Evolutionary conservation across 2,113 vertebrate genomes (phyloP).

Genomic region (Antechinus stuartii): DNA sequence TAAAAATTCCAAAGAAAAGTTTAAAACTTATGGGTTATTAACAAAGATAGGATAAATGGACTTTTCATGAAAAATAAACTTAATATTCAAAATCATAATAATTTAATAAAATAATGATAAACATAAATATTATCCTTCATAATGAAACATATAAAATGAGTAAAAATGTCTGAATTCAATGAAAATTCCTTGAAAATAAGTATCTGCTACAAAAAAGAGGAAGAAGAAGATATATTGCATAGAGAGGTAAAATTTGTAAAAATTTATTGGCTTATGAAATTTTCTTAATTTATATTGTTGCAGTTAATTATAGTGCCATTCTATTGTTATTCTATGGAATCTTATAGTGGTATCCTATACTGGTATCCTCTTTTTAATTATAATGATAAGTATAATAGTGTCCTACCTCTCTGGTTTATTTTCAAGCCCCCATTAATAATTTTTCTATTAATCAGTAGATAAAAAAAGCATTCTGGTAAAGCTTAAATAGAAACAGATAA

Average conservation of each 20-base stretch:
- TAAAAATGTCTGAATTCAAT: background rate
- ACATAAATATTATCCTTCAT: background rate
- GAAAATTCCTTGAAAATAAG: background rate
- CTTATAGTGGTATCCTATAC: background rate
- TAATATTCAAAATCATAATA: background rate
- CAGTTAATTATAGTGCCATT: background rate
- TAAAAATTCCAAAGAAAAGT: background rate
- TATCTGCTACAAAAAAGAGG: background rate
- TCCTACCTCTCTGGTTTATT: background rate
- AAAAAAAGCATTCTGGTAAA: slow-evolving; percentile 26
- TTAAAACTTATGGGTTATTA: background rate
- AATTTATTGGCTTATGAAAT: background rate
- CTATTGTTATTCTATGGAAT: background rate
- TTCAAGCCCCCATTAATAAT: slow-evolving; percentile 32
- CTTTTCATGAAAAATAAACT: background rate
- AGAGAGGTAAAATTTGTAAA: background rate
- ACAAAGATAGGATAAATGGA: background rate
- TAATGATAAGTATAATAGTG: background rate
- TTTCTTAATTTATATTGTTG: background rate
- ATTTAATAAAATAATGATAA: background rate
- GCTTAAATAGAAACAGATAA: background rate
- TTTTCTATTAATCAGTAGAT: slow-evolving; percentile 24
- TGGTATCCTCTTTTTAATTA: background rate
- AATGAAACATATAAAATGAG: background rate
- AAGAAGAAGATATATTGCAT: background rate